Evolutionary conservation across 2,113 vertebrate genomes (phyloP).

Genomic region (Halichoerus grypus): DNA sequence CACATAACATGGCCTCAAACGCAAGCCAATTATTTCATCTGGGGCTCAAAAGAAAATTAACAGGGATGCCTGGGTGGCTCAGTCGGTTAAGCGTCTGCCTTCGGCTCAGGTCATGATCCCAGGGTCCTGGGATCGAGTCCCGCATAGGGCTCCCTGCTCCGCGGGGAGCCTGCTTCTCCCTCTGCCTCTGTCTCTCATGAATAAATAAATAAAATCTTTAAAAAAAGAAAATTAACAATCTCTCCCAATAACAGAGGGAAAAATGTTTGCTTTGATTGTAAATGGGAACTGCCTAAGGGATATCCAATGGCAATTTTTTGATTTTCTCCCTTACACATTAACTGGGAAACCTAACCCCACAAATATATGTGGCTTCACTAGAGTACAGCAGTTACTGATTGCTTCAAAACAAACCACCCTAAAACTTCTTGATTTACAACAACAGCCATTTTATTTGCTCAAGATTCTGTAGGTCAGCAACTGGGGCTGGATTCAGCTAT

Average conservation of each 20-base stretch:
- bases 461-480: not conserved
- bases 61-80: too few species aligned
- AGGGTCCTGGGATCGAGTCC: too few species aligned
- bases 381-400: not conserved
- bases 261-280: not conserved
- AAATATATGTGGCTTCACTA: not conserved
- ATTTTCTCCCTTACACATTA: not conserved
- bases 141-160: too few species aligned
- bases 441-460: not conserved
- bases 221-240: not conserved
- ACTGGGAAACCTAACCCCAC: not conserved
- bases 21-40: conserved; percentile 1
- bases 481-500: not conserved
- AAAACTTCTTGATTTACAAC: not conserved
- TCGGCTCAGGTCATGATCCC: too few species aligned
- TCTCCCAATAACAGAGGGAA: not conserved
- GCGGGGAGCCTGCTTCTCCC: too few species aligned
- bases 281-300: not conserved
- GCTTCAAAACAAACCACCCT: not conserved
- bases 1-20: not conserved
- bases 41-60: not conserved
- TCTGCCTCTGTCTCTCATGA: too few species aligned
- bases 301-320: not conserved
- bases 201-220: too few species aligned
- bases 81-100: too few species aligned